A percentile compares a stretch with the other conserved stretches of the same genome.
Conservation (phyloP, 2,888 invertebrate genomes). For the Himalopsyche tibetana region DNA sequence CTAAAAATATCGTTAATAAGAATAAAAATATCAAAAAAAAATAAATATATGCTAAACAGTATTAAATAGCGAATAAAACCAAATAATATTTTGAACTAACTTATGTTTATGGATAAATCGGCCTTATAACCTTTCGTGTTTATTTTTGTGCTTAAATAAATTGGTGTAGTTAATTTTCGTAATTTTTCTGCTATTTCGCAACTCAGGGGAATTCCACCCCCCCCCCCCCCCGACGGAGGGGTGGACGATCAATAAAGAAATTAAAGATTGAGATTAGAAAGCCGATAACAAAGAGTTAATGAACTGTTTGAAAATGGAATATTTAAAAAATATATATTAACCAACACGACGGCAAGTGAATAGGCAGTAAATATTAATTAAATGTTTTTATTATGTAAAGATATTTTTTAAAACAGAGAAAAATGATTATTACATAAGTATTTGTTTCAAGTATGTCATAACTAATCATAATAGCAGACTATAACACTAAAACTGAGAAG, state of each 20-base stretch:
- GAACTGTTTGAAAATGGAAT: not conserved
- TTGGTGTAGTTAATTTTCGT: constrained; percentile 26
- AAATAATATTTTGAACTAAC: not conserved
- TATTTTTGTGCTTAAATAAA: constrained; percentile 15
- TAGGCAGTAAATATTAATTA: not conserved
- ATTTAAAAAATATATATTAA: not conserved
- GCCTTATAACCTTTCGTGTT: constrained; percentile 26
- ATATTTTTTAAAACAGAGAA: not conserved
- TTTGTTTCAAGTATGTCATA: no score
- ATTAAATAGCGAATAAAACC: constrained; percentile 18
- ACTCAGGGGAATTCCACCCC: constrained; percentile 2
- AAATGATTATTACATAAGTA: no score
- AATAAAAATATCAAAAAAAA: not conserved
- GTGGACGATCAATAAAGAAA: constrained; percentile 1
- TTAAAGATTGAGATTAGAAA: not conserved
- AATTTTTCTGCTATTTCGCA: constrained; percentile 21
- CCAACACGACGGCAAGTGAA: not conserved
- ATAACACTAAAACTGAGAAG: no score
- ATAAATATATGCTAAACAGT: not conserved
- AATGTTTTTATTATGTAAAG: not conserved
- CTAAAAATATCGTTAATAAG: not conserved
- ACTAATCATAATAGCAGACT: no score
- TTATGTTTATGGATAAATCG: constrained; percentile 8
- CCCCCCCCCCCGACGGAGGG: not conserved
- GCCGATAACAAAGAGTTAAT: not conserved